phyloP scores from a whole-genome alignment of 2,113 vertebrate species.

The Cygnus atratus region DNA sequence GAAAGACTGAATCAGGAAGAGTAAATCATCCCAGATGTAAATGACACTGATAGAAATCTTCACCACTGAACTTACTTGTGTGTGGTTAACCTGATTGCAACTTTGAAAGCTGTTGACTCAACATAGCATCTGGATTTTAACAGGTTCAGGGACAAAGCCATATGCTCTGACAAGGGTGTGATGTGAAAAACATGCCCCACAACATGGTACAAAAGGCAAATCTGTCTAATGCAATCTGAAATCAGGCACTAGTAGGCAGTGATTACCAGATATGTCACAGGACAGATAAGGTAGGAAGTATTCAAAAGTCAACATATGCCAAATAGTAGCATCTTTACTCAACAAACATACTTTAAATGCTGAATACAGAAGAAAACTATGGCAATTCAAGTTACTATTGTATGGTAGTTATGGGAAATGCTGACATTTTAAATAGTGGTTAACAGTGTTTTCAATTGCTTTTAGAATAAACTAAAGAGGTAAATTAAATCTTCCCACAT shows the following conservation, averaged over 20 bases:
- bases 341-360: neutral
- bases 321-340: neutral
- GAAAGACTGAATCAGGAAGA: neutral
- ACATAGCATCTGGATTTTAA: neutral
- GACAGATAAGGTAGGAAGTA: neutral
- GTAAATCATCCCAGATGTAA: neutral
- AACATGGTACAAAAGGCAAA: neutral
- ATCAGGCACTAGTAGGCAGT: neutral
- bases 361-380: neutral
- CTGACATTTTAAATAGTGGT: neutral
- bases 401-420: neutral
- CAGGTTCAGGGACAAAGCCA: slow-evolving; percentile 31
- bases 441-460: neutral
- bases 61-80: neutral
- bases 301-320: neutral
- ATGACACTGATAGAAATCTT: neutral
- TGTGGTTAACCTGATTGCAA: slow-evolving; percentile 5
- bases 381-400: neutral
- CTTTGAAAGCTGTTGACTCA: slow-evolving; percentile 15
- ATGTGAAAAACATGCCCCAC: neutral
- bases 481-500: slow-evolving; percentile 12
- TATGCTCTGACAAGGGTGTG: slow-evolving; percentile 12
- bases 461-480: neutral
- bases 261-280: neutral
- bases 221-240: neutral